phyloP scores from a whole-genome alignment of 2,113 vertebrate genomes.

The Aramus guarauna region DNA sequence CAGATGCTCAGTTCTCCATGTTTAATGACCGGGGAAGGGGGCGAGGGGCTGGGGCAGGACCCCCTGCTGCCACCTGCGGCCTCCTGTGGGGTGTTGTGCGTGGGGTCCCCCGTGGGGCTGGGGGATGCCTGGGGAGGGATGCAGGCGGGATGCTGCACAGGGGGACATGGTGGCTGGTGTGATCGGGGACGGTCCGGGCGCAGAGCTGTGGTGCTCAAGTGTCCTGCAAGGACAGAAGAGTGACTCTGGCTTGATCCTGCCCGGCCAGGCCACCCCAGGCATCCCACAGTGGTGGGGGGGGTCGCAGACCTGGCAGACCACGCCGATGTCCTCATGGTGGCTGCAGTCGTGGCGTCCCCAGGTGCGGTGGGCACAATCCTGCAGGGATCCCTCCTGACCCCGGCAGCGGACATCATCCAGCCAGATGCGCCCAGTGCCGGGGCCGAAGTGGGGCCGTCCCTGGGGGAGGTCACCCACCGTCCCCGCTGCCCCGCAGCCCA shows the following conservation, averaged over 20 bases:
- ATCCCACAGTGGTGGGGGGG: fast-evolving
- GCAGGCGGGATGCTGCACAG: not conserved
- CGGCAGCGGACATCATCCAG: not conserved
- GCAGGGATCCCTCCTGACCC: not conserved
- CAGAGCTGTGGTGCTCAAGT: not conserved
- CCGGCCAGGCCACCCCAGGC: not conserved
- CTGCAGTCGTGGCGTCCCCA: not conserved
- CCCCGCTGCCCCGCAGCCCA: not conserved
- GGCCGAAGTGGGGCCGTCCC: not conserved
- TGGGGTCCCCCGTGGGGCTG: not conserved
- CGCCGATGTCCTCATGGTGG: not conserved
- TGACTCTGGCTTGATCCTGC: not conserved
- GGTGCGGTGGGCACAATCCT: not conserved
- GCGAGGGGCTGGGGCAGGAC: not conserved
- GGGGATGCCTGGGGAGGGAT: not conserved
- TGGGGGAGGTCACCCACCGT: fast-evolving
- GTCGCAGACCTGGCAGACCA: not conserved
- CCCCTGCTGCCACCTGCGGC: fast-evolving
- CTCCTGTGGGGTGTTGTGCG: not conserved
- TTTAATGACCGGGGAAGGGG: not conserved
- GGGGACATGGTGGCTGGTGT: fast-evolving
- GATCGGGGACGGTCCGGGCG: fast-evolving
- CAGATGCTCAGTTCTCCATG: not conserved
- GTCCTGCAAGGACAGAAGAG: not conserved
- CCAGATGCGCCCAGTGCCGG: not conserved